Conservation (phyloP, 1,140 invertebrate species). For the Holcopasites calliopsidis region DNA sequence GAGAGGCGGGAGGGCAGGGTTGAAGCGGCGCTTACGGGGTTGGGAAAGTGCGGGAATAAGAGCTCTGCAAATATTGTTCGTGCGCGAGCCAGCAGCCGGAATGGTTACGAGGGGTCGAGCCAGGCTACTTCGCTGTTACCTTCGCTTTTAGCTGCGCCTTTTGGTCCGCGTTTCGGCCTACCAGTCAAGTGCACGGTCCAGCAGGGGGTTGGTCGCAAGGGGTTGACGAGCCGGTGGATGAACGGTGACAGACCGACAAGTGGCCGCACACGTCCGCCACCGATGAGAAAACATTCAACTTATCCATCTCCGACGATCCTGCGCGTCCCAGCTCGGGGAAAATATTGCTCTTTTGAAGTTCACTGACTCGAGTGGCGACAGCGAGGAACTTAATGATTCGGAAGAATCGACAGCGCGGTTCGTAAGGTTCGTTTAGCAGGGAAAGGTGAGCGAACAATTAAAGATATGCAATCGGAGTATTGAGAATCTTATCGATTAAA, state of each 20-base stretch:
- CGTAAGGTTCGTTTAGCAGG: neutral
- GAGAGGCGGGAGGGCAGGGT: conserved; percentile 23
- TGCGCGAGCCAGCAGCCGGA: conserved; percentile 65
- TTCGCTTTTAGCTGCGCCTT: conserved; percentile 59
- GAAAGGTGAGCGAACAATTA: neutral
- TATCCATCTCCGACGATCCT: conserved; percentile 40
- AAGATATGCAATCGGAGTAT: neutral
- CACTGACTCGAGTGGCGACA: neutral
- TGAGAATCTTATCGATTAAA: conserved; percentile 67
- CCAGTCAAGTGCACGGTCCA: conserved; percentile 67
- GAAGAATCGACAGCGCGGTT: neutral
- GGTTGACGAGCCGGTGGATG: conserved; percentile 59
- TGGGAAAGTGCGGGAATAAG: conserved; percentile 70
- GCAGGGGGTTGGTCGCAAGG: conserved; percentile 50
- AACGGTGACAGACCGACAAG: conserved; percentile 70
- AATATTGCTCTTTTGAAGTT: conserved; percentile 40
- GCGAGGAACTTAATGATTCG: conserved; percentile 1
- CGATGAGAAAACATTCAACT: conserved; percentile 59
- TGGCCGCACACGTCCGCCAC: conserved; percentile 54
- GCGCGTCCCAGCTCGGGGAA: neutral
- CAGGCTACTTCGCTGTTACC: conserved; percentile 63
- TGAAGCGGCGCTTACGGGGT: conserved; percentile 55
- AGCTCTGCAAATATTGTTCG: conserved; percentile 79
- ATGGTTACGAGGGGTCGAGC: conserved; percentile 59
- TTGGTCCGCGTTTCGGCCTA: conserved; percentile 32